phyloP scores from a whole-genome alignment of 2,888 invertebrate species.

The Tuta absoluta region DNA sequence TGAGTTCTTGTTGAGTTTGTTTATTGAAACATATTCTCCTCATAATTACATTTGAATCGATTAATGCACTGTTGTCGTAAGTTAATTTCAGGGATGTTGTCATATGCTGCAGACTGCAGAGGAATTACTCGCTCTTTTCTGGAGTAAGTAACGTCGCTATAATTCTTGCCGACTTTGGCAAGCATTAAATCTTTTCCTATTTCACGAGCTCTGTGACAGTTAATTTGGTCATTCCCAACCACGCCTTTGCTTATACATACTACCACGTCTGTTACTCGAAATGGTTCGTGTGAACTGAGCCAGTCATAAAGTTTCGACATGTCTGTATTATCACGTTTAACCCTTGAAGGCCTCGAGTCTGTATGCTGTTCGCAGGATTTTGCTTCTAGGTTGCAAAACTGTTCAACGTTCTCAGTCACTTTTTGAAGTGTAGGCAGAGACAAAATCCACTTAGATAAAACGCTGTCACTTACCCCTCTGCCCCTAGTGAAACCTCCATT shows the following conservation, averaged over 20 bases:
- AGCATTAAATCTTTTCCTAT: neutral
- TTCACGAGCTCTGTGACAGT: constrained; percentile 16
- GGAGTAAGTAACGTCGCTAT: neutral
- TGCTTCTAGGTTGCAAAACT: no score
- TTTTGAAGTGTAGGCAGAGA: neutral
- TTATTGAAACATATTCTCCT: neutral
- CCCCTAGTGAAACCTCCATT: constrained; percentile 13
- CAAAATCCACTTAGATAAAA: constrained; percentile 14
- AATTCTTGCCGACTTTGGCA: neutral
- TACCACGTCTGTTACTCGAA: neutral
- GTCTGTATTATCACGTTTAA: constrained; percentile 22
- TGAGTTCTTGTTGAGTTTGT: neutral
- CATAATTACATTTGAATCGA: neutral
- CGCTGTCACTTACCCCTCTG: constrained; percentile 17
- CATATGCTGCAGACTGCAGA: neutral
- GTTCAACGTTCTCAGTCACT: no score
- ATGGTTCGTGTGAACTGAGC: constrained; percentile 19
- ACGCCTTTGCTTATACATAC: constrained; percentile 21
- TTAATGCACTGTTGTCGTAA: neutral
- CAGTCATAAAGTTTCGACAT: neutral
- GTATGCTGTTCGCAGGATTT: constrained; percentile 23
- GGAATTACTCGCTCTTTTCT: neutral
- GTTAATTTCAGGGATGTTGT: neutral
- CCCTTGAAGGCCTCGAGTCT: neutral
- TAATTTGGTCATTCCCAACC: constrained; percentile 19